Conservation (phyloP, 2,888 invertebrate genomes). For the Trichopoda pennipes region DNA sequence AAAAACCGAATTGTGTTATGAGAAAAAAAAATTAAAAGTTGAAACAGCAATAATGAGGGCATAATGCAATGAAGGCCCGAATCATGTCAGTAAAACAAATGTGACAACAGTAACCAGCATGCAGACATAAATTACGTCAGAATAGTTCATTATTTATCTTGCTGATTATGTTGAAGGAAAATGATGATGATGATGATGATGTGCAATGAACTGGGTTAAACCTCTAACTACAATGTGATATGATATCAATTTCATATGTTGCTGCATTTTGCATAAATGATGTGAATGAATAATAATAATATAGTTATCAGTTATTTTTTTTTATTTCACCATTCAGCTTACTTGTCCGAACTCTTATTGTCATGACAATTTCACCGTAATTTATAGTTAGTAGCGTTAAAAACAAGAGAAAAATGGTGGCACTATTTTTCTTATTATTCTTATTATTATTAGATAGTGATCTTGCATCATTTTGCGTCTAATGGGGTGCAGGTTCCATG, state of each 20-base stretch:
- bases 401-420: too few species aligned
- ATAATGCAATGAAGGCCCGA: neutral
- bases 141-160: constrained; percentile 36
- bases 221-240: neutral
- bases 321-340: neutral
- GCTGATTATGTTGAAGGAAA: constrained; percentile 16
- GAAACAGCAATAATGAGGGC: constrained; percentile 38
- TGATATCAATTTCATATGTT: constrained; percentile 42
- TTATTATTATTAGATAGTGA: too few species aligned
- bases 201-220: neutral
- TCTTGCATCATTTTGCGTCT: too few species aligned
- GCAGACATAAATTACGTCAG: constrained; percentile 12
- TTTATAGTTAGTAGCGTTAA: neutral
- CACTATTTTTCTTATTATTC: too few species aligned
- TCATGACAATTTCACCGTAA: constrained; percentile 12
- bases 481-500: too few species aligned
- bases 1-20: constrained; percentile 6
- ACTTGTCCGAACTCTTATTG: constrained; percentile 16
- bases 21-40: constrained; percentile 30
- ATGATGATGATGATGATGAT: constrained; percentile 29
- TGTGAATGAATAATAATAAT: constrained; percentile 41
- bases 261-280: neutral
- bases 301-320: constrained; percentile 30
- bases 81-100: constrained; percentile 54
- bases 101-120: constrained; percentile 50